phyloP scores from a whole-genome alignment of 2,888 invertebrate species.

The Steinernema scapterisci region DNA sequence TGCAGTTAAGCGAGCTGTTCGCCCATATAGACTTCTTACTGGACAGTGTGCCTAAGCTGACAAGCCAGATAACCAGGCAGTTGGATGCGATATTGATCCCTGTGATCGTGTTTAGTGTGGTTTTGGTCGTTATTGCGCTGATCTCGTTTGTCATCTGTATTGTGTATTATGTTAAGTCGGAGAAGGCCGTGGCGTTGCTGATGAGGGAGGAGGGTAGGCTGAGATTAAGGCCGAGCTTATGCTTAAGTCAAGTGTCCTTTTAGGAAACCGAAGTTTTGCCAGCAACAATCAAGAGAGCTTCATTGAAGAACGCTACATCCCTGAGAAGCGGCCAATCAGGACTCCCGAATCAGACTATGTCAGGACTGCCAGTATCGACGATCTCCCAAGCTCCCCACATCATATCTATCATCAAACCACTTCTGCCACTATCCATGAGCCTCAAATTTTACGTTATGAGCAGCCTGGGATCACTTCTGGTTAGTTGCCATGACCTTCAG shows the following conservation, averaged over 20 bases:
- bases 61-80: neutral
- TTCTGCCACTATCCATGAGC: neutral
- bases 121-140: neutral
- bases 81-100: neutral
- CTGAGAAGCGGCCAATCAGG: too few relatives aligned
- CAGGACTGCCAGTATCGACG: neutral
- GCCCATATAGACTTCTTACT: slow-evolving; percentile 20
- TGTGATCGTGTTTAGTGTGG: neutral
- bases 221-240: too few relatives aligned
- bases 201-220: neutral
- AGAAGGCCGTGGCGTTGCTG: neutral
- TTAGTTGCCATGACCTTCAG: neutral
- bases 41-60: neutral
- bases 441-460: too few relatives aligned
- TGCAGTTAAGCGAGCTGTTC: slow-evolving; percentile 9
- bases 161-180: neutral
- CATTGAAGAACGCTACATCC: neutral
- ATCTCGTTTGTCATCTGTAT: neutral
- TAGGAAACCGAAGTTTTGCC: neutral
- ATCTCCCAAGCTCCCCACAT: neutral
- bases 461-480: neutral
- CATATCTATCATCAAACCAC: neutral
- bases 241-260: neutral
- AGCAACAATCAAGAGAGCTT: neutral
- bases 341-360: too few relatives aligned